Evolutionary conservation across 2,797 vertebrate genomes (phyloP).

Genomic region (Coendou prehensilis): DNA sequence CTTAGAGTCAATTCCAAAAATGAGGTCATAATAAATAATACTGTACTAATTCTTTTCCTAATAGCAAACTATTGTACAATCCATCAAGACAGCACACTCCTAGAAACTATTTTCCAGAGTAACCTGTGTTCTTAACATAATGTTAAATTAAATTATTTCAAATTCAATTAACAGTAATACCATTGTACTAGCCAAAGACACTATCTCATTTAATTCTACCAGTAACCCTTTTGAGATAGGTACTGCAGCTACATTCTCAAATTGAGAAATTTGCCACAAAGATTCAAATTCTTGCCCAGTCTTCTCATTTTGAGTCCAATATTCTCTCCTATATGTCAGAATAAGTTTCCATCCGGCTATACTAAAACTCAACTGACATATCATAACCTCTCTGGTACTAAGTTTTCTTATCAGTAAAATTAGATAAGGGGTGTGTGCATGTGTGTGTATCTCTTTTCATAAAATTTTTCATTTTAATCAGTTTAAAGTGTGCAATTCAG

Average conservation of each 20-base stretch:
- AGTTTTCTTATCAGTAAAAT: conserved; percentile 13
- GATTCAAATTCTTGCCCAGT: neutral
- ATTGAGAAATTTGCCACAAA: neutral
- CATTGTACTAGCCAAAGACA: neutral
- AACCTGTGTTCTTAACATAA: conserved; percentile 9
- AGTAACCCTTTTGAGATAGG: neutral
- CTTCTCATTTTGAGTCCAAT: neutral
- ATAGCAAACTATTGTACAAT: neutral
- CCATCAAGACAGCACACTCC: conserved; percentile 1
- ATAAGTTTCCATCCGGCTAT: neutral
- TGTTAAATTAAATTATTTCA: neutral
- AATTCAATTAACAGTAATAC: conserved; percentile 33
- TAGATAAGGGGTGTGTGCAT: neutral
- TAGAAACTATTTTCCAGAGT: conserved; percentile 54
- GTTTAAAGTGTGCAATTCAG: neutral
- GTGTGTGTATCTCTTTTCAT: neutral
- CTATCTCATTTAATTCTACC: conserved; percentile 31
- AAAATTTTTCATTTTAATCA: neutral
- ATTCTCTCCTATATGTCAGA: neutral
- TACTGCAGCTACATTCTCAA: neutral
- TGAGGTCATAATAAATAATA: conserved; percentile 30
- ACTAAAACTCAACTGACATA: neutral
- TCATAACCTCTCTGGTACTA: neutral
- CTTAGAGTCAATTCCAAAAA: conserved; percentile 46
- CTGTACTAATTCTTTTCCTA: conserved; percentile 2